These are phyloP conservation scores for Limulus polyphemus DNA, from an alignment of 2,888 invertebrate species.

Conservation along the genomic window DNA sequence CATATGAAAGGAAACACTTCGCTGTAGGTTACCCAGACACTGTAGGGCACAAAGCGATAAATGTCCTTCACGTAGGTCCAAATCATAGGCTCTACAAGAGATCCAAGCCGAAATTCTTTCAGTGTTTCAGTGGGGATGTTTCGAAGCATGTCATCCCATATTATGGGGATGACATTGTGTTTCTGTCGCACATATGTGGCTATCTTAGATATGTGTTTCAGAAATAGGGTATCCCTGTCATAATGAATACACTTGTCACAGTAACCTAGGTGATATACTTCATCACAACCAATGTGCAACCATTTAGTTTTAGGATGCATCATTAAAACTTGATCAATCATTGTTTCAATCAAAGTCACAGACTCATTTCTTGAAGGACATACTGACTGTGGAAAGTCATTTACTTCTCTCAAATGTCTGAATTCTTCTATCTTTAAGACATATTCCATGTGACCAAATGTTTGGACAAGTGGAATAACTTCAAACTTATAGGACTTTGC, in stretches of 20 bases:
- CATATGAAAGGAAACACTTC: constrained; percentile 54
- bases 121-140: constrained; percentile 48
- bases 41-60: constrained; percentile 40
- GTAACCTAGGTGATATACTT: constrained; percentile 24
- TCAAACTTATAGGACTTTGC: constrained; percentile 33
- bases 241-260: constrained; percentile 22
- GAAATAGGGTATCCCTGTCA: constrained; percentile 19
- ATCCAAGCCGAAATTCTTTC: constrained; percentile 46
- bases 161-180: constrained; percentile 49
- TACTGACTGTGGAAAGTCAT: constrained; percentile 35
- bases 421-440: constrained; percentile 38
- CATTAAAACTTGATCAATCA: constrained; percentile 39
- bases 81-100: constrained; percentile 61
- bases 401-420: constrained; percentile 35
- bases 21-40: constrained; percentile 54
- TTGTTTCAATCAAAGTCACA: constrained; percentile 35
- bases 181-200: constrained; percentile 48
- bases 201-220: constrained; percentile 36
- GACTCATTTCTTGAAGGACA: constrained; percentile 33
- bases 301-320: constrained; percentile 33
- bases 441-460: constrained; percentile 41
- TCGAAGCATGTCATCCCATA: constrained; percentile 71
- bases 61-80: constrained; percentile 66
- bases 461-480: constrained; percentile 38
- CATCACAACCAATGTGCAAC: constrained; percentile 24